phyloP scores from a whole-genome alignment of 2,797 vertebrate genomes.

The Podarcis siculus region DNA sequence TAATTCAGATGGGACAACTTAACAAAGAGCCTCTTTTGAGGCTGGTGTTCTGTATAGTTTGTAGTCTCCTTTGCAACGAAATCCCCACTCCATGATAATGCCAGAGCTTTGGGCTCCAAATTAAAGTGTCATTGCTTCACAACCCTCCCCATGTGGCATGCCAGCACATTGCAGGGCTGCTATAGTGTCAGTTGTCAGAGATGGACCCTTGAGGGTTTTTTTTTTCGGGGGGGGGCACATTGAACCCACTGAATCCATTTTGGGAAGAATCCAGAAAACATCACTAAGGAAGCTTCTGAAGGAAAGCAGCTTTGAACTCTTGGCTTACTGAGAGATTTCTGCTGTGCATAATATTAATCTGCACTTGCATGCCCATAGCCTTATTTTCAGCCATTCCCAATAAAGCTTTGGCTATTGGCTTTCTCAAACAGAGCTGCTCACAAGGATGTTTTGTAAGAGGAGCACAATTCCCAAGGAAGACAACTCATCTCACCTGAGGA shows the following conservation, averaged over 20 bases:
- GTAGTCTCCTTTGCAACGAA: constrained; percentile 30
- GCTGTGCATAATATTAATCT: constrained; percentile 22
- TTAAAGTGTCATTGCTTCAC: constrained; percentile 16
- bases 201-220: not conserved
- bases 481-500: not conserved
- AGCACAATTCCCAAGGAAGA: not conserved
- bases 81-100: constrained; percentile 33
- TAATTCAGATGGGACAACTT: constrained; percentile 33
- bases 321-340: constrained; percentile 25
- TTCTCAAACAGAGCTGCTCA: constrained; percentile 17
- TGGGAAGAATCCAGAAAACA: not conserved
- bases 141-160: not conserved
- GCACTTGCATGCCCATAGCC: not conserved
- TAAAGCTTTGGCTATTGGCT: constrained; percentile 15
- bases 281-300: constrained; percentile 26
- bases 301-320: constrained; percentile 20
- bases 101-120: constrained; percentile 19
- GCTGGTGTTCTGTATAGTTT: constrained; percentile 7
- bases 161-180: not conserved
- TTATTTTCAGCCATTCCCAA: constrained; percentile 30
- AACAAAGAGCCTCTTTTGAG: constrained; percentile 30
- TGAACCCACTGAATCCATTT: not conserved
- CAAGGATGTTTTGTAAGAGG: not conserved
- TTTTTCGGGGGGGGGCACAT: no score
- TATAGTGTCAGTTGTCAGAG: not conserved